These are phyloP conservation scores for Halictus quadricinctus DNA, from an alignment of 2,888 invertebrate genomes.

Conservation along the genomic window DNA sequence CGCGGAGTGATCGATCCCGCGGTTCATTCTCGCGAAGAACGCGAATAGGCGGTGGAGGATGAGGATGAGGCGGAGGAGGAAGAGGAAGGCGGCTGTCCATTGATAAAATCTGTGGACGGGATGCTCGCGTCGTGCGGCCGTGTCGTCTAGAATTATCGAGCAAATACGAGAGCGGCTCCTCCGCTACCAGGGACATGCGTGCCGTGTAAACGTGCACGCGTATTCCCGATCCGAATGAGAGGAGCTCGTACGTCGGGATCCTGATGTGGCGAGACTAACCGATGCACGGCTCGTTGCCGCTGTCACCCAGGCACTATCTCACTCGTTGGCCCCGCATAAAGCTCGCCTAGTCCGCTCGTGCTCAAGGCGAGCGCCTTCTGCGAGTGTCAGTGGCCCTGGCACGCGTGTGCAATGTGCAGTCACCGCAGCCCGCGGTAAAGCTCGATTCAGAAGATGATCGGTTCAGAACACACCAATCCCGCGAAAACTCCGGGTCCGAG, in stretches of 20 bases:
- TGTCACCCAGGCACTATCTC: constrained; percentile 79
- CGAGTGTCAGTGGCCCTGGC: constrained; percentile 3
- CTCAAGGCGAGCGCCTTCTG: not conserved
- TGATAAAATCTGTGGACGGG: constrained; percentile 54
- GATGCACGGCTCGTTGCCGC: constrained; percentile 82
- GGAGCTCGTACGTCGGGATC: constrained; percentile 75
- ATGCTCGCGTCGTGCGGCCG: constrained; percentile 42
- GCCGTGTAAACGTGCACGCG: constrained; percentile 32
- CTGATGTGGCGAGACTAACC: constrained; percentile 81
- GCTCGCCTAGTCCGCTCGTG: constrained; percentile 33
- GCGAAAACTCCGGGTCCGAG: too few species aligned
- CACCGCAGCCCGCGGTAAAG: not conserved
- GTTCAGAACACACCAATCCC: not conserved
- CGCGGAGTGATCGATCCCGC: constrained; percentile 25
- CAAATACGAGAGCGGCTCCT: constrained; percentile 39
- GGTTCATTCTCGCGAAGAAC: constrained; percentile 6
- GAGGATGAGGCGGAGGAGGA: not conserved
- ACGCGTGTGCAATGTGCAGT: constrained; percentile 28
- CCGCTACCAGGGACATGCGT: constrained; percentile 30
- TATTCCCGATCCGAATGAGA: constrained; percentile 70
- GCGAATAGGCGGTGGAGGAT: not conserved
- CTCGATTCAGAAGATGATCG: not conserved
- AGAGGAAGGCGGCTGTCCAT: constrained; percentile 27
- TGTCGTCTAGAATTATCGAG: constrained; percentile 56
- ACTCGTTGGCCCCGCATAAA: constrained; percentile 68